A percentile compares a stretch with the other conserved stretches of the same genome.
phyloP scores from a whole-genome alignment of 1,140 invertebrate species.

The Neodiprion virginianus region DNA sequence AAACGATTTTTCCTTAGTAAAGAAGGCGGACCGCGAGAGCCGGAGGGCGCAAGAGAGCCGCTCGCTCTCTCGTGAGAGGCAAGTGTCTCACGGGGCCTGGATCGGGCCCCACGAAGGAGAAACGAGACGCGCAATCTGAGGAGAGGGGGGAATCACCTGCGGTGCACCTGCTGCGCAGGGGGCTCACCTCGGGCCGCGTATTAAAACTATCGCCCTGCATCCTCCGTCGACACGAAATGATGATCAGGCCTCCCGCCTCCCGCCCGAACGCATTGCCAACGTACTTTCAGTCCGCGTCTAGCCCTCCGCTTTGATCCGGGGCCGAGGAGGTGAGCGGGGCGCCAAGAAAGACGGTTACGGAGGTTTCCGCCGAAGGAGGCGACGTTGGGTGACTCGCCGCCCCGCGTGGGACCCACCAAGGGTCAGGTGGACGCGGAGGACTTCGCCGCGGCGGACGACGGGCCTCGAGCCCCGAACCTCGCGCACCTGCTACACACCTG shows the following conservation, averaged over 20 bases:
- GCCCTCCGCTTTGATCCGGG: constrained; percentile 15
- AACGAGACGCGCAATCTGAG: constrained; percentile 6
- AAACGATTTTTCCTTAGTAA: not conserved
- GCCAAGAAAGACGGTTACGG: constrained; percentile 43
- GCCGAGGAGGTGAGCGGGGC: constrained; percentile 27
- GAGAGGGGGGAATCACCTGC: constrained; percentile 42
- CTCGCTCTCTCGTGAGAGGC: not conserved
- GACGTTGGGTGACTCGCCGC: constrained; percentile 24
- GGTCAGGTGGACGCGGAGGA: constrained; percentile 45
- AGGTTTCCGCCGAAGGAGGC: constrained; percentile 22
- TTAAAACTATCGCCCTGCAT: constrained; percentile 47
- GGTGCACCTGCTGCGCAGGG: constrained; percentile 47
- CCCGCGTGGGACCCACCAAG: constrained; percentile 47
- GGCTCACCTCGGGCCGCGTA: constrained; percentile 45
- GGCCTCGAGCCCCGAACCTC: constrained; percentile 19
- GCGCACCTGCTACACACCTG: constrained; percentile 56
- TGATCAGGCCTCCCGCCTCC: constrained; percentile 8
- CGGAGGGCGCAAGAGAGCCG: not conserved
- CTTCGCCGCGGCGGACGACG: constrained; percentile 41
- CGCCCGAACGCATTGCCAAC: constrained; percentile 15
- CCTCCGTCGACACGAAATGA: constrained; percentile 22
- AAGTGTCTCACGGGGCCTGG: not conserved
- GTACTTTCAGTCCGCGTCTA: not conserved
- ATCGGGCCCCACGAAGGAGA: constrained; percentile 7
- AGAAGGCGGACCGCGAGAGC: not conserved